A percentile compares a stretch with the other conserved stretches of the same genome.
phyloP scores from a whole-genome alignment of 2,113 vertebrate genomes.

The Marmota monax region DNA sequence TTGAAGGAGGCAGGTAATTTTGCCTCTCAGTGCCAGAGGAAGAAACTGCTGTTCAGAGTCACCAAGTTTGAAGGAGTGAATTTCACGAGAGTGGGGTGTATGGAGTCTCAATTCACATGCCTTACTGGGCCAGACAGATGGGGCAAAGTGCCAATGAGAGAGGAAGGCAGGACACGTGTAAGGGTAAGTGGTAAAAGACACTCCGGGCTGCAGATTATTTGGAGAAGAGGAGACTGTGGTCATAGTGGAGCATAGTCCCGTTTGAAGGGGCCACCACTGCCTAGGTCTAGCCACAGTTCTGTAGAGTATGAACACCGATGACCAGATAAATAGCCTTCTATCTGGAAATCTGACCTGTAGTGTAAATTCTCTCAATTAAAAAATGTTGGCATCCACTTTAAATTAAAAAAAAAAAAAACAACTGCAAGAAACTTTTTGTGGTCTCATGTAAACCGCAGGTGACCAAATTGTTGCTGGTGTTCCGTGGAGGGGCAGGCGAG shows the following conservation, averaged over 20 bases:
- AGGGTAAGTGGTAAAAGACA: neutral
- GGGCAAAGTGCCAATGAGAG: neutral
- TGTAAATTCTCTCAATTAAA: neutral
- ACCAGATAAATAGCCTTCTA: neutral
- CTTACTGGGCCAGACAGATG: neutral
- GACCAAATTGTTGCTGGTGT: neutral
- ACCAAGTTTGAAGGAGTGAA: neutral
- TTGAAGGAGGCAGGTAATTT: neutral
- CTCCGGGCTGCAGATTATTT: neutral
- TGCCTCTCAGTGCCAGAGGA: neutral
- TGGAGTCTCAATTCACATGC: neutral
- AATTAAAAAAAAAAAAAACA: neutral
- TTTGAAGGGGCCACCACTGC: neutral
- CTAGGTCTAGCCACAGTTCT: neutral
- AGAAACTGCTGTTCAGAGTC: neutral
- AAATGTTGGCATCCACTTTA: neutral
- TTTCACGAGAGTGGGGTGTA: too few species aligned
- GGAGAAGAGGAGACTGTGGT: neutral
- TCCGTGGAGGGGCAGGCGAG: neutral
- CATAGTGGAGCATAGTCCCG: fast-evolving
- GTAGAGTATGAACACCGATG: too few species aligned
- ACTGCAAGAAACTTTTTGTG: neutral
- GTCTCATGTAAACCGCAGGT: neutral
- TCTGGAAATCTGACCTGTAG: neutral
- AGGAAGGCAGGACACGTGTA: neutral